Conservation (phyloP, 2,888 invertebrate genomes). For the Ichneumoninae sp. region DNA sequence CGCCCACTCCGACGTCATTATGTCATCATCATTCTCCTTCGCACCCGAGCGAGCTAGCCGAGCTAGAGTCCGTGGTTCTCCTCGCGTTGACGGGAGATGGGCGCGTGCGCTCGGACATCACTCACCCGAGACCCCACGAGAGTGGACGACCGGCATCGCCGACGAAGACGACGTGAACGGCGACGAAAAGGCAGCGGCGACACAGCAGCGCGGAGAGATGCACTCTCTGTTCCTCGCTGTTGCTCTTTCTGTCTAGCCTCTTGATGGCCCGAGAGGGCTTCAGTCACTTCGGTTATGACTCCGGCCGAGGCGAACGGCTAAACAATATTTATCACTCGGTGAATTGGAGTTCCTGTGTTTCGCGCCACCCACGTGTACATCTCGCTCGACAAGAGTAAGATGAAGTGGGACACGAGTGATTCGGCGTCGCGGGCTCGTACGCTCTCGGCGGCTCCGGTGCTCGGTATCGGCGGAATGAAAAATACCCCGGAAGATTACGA, state of each 20-base stretch:
- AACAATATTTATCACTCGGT: conserved; percentile 81
- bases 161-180: conserved; percentile 36
- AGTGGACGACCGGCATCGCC: conserved; percentile 41
- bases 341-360: conserved; percentile 82
- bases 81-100: conserved; percentile 81
- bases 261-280: conserved; percentile 15
- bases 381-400: conserved; percentile 12
- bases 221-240: conserved; percentile 34
- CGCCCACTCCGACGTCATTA: conserved; percentile 84
- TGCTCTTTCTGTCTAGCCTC: conserved; percentile 29
- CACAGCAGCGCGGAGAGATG: conserved; percentile 58
- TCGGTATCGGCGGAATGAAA: conserved; percentile 37
- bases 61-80: conserved; percentile 19
- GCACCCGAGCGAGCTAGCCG: conserved; percentile 72
- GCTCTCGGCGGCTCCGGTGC: not conserved
- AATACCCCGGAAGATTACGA: conserved; percentile 54
- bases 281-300: conserved; percentile 46
- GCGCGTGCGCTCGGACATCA: conserved; percentile 81
- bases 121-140: conserved; percentile 77
- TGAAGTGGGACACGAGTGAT: conserved; percentile 34
- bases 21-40: conserved; percentile 84
- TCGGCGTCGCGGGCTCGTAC: conserved; percentile 35
- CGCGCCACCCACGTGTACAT: conserved; percentile 75
- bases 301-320: conserved; percentile 73
- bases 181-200: conserved; percentile 48